Evolutionary conservation across 37 sponge, comb jelly and placozoan species (phyloP).

Genomic region (Ianthella basta): DNA sequence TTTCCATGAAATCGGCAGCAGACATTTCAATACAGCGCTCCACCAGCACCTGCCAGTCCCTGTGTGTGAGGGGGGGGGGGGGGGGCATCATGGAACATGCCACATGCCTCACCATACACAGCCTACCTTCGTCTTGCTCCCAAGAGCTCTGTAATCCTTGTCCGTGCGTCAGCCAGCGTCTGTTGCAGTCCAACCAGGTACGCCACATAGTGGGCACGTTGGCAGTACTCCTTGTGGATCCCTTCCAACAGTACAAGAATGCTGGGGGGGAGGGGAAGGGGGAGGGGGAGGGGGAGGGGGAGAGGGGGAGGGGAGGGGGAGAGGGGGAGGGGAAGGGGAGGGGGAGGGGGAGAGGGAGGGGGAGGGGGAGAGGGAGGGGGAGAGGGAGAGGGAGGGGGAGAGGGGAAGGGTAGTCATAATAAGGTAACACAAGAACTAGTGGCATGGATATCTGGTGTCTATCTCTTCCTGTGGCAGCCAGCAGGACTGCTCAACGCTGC

Average conservation of each 20-base stretch:
- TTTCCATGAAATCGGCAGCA: conserved; percentile 47
- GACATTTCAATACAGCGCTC: conserved; percentile 54
- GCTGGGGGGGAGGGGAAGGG: conserved; percentile 9
- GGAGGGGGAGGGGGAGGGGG: neutral
- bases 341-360: neutral
- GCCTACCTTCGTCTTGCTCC: conserved; percentile 48
- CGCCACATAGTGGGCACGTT: conserved; percentile 38
- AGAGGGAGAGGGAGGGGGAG: neutral
- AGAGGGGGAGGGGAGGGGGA: neutral
- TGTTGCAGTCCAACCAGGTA: conserved; percentile 63
- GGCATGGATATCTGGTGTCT: no score
- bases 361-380: neutral
- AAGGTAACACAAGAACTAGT: no score
- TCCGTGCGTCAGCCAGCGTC: conserved; percentile 51
- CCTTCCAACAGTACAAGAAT: conserved; percentile 35
- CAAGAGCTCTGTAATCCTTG: conserved; percentile 49
- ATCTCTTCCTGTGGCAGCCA: no score
- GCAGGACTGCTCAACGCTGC: no score
- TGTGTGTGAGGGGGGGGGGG: neutral
- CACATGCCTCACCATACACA: neutral
- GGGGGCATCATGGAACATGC: neutral
- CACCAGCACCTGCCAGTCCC: conserved; percentile 24
- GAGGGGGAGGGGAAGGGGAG: neutral
- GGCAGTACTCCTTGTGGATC: conserved; percentile 41
- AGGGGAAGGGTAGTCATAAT: neutral